A percentile compares a stretch with the other conserved stretches of the same genome.
These are phyloP conservation scores for Helicolenus hilgendorfi DNA, from an alignment of 2,797 vertebrate species.

Conservation along the genomic window DNA sequence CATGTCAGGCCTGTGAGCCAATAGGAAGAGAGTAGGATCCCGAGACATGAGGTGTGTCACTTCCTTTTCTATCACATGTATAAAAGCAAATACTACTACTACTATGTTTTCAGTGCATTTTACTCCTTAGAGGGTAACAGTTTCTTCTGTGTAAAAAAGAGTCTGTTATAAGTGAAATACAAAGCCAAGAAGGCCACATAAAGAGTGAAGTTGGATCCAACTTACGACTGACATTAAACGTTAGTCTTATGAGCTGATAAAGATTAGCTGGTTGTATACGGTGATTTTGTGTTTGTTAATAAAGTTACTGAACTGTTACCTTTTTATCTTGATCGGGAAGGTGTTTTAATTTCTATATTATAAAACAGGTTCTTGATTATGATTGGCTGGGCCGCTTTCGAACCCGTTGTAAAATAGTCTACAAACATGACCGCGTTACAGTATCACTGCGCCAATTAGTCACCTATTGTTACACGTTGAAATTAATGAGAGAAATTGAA, in stretches of 20 bases:
- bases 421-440: too few relatives aligned
- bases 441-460: too few relatives aligned
- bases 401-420: too few relatives aligned
- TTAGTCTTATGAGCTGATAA: not conserved
- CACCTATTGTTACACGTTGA: too few relatives aligned
- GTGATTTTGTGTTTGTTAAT: not conserved
- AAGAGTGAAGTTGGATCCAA: not conserved
- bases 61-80: not conserved
- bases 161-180: not conserved
- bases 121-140: accelerated
- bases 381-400: too few relatives aligned
- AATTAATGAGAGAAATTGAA: too few relatives aligned
- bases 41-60: not conserved
- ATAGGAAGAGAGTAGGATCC: not conserved
- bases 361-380: too few relatives aligned
- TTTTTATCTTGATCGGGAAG: not conserved
- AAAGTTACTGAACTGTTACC: not conserved
- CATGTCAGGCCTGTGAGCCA: not conserved
- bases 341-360: not conserved
- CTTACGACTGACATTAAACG: not conserved
- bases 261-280: not conserved
- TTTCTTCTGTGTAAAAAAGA: not conserved
- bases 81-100: not conserved
- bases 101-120: not conserved
- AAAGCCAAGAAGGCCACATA: not conserved